Evolutionary conservation across 2,888 invertebrate genomes (phyloP), one percentile per base, ranked within the genome.

Genomic region (Pyrrhosoma nymphula): DNA sequence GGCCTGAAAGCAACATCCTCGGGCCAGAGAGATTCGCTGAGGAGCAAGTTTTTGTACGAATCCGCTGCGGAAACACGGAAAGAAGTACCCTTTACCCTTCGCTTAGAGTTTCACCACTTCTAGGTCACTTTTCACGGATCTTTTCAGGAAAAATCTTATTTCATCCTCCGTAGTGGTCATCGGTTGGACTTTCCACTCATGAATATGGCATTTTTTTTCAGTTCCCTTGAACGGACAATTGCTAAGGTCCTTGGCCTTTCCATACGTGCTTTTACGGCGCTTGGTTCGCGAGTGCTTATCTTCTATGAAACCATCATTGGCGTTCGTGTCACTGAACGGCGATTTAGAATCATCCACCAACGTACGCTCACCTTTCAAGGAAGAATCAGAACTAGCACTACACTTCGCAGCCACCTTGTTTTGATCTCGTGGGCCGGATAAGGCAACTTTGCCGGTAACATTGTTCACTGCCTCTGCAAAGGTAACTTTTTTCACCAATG

Each of bases 71-170:
- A 35, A 30, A 82, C 75, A 82, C 75, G 75, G 75, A 35, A 82
- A 30, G 75, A 82, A 82, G 75, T 12, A 30, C n/a, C 30, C 30
- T 30, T 82, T 8, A 82, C 75, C 30, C 75, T 30, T 82, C n/a
- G 75, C 75, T 82, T 35, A 30, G 75, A 82, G 75, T 30, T 82
- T 82, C 75, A 82, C 75, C 75, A 82, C 75, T 82, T 82, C 35
- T 82, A 82, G 16, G 35, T 82, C 75, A 35, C 35, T 82, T 35
- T 82, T 82, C 75, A 82, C 75, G 30, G 75, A 82, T 82, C 75
- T 82, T 30, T 35, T 30, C 35, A 82, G 30, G 30, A 30, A 82
- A 30, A 30, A 30, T 30, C 75, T n/a, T 82, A 82, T 82, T 82
- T 82, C 75, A 82, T 82, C 75, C 75, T 82, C 75, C 35, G 75